Conservation (phyloP, 2,797 vertebrate genomes). For the Babyrousa celebensis region DNA sequence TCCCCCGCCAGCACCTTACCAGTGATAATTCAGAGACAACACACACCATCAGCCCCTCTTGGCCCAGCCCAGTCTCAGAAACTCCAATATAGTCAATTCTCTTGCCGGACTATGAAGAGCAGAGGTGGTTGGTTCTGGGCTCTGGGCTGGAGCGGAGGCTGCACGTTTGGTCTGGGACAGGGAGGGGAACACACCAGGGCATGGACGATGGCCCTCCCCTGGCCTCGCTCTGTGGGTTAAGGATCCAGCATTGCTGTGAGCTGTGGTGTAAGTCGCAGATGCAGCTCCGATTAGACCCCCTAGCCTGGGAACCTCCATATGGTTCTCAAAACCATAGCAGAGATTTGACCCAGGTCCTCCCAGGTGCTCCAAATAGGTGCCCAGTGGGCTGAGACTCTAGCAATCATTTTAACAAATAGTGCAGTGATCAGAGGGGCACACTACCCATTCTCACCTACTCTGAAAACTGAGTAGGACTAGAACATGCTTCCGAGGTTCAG, state of each 20-base stretch:
- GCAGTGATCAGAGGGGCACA: accelerated
- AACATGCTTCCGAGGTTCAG: neutral
- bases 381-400: neutral
- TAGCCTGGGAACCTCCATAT: too few relatives aligned
- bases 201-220: too few relatives aligned
- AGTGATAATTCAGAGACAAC: neutral
- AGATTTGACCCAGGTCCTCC: too few relatives aligned
- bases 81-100: neutral
- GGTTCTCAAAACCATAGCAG: too few relatives aligned
- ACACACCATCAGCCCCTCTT: neutral
- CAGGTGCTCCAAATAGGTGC: neutral
- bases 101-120: neutral
- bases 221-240: too few relatives aligned
- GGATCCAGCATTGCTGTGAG: too few relatives aligned
- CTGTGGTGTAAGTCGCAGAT: too few relatives aligned
- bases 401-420: neutral
- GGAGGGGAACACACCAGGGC: neutral
- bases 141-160: neutral
- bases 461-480: neutral
- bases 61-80: neutral
- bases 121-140: neutral
- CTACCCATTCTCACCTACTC: neutral
- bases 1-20: neutral
- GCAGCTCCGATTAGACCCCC: too few relatives aligned
- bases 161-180: neutral